A percentile compares a stretch with the other conserved stretches of the same genome.
These are phyloP conservation scores for Drosophila recens DNA, from an alignment of 2,888 invertebrate genomes.

Conservation along the genomic window DNA sequence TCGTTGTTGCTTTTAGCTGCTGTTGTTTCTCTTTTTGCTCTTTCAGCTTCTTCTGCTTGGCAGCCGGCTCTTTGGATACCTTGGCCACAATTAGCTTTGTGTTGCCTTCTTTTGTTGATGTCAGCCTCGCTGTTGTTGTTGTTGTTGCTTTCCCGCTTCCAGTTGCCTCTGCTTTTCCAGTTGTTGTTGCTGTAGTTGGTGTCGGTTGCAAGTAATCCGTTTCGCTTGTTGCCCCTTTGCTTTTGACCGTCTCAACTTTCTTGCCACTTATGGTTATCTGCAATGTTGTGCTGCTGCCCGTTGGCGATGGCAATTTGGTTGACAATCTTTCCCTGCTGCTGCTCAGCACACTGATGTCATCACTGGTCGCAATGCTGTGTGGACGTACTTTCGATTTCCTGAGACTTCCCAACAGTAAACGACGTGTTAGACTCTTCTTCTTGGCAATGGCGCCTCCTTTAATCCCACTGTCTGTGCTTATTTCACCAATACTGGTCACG, in stretches of 20 bases:
- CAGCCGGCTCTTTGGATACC: slow-evolving; percentile 56
- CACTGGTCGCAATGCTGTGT: slow-evolving; percentile 65
- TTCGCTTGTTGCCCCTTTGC: slow-evolving; percentile 56
- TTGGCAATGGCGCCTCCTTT: slow-evolving; percentile 55
- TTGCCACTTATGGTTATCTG: slow-evolving; percentile 84
- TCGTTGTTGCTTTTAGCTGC: not conserved
- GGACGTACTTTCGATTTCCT: slow-evolving; percentile 75
- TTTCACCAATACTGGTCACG: slow-evolving; percentile 40
- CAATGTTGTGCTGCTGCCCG: slow-evolving; percentile 72
- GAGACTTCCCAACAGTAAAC: slow-evolving; percentile 78
- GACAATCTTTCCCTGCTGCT: slow-evolving; percentile 52
- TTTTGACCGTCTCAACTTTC: slow-evolving; percentile 76
- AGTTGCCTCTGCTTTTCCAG: slow-evolving; percentile 55
- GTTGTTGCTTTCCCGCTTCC: slow-evolving; percentile 22
- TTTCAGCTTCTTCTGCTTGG: slow-evolving; percentile 53
- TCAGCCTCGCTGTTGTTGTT: slow-evolving; percentile 10
- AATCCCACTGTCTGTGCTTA: slow-evolving; percentile 44
- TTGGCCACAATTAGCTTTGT: slow-evolving; percentile 77
- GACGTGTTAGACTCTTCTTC: slow-evolving; percentile 78
- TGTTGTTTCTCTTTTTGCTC: slow-evolving; percentile 25
- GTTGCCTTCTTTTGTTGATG: slow-evolving; percentile 54
- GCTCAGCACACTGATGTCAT: slow-evolving; percentile 61
- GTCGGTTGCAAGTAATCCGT: slow-evolving; percentile 59
- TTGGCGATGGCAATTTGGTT: slow-evolving; percentile 10
- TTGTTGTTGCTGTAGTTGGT: slow-evolving; percentile 44